These are phyloP conservation scores for Coelopa frigida DNA, from an alignment of 1,140 invertebrate species.

Conservation along the genomic window DNA sequence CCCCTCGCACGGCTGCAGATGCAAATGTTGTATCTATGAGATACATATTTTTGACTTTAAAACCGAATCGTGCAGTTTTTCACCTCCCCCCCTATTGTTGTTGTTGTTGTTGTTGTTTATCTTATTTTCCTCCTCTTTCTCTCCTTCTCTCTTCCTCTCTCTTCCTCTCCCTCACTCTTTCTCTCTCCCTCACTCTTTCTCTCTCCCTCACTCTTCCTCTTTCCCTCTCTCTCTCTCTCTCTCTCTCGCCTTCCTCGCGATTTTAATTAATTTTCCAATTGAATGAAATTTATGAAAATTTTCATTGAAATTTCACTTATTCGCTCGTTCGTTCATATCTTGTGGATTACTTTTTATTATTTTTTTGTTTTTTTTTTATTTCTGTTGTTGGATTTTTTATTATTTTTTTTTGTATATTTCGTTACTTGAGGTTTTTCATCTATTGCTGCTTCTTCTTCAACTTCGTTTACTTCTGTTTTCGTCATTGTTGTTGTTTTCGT, in stretches of 20 bases:
- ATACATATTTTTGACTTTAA: background rate
- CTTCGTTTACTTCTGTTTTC: conserved; percentile 4
- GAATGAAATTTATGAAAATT: background rate
- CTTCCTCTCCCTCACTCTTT: too few relatives aligned
- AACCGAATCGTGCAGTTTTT: background rate
- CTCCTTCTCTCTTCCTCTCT: too few relatives aligned
- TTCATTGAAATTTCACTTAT: background rate
- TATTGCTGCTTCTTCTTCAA: conserved; percentile 4
- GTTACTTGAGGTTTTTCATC: conserved; percentile 5
- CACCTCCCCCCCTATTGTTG: too few relatives aligned
- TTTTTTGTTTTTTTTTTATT: conserved; percentile 8
- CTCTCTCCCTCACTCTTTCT: conserved; percentile 7
- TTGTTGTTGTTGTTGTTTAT: too few relatives aligned
- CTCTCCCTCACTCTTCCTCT: background rate
- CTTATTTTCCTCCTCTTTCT: too few relatives aligned
- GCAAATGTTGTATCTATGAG: background rate
- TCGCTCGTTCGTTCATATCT: conserved; percentile 5
- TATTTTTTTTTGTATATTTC: conserved; percentile 7
- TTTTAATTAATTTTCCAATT: background rate
- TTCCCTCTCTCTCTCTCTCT: too few relatives aligned
- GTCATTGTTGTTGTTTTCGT: conserved; percentile 4
- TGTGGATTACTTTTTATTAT: conserved; percentile 11
- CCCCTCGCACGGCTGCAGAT: too few relatives aligned
- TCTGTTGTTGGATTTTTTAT: conserved; percentile 10
- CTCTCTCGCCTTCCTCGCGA: background rate